These are phyloP conservation scores for Colinus virginianus DNA, from an alignment of 2,113 vertebrate species.

Conservation along the genomic window DNA sequence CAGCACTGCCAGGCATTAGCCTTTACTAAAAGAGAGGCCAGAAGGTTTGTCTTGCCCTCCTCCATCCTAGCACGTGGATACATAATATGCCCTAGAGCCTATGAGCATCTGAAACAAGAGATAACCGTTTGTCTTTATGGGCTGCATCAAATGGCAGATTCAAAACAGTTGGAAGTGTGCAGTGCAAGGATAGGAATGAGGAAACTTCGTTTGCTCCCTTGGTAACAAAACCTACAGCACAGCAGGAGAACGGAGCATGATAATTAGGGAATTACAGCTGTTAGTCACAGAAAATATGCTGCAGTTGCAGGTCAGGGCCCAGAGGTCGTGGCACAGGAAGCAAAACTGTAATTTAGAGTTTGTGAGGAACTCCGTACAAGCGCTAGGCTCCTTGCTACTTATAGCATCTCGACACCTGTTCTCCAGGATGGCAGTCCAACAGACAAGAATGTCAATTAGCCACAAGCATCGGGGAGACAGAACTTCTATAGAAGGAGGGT, in stretches of 20 bases:
- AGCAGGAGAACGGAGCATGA: conserved; percentile 81
- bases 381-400: conserved; percentile 47
- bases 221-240: conserved; percentile 79
- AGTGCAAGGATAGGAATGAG: conserved; percentile 15
- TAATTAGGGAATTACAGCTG: conserved; percentile 81
- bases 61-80: background rate
- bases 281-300: conserved; percentile 82
- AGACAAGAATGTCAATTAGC: conserved; percentile 70
- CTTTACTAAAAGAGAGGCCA: background rate
- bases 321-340: conserved; percentile 80
- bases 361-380: conserved; percentile 60
- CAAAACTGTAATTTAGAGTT: conserved; percentile 83
- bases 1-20: background rate
- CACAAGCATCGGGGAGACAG: background rate
- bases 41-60: background rate
- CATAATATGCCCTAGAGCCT: background rate
- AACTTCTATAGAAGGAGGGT: background rate
- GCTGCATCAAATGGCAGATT: conserved; percentile 67
- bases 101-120: conserved; percentile 33
- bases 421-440: conserved; percentile 46
- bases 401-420: conserved; percentile 74
- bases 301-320: conserved; percentile 79
- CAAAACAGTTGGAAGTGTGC: conserved; percentile 50
- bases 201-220: conserved; percentile 67
- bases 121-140: conserved; percentile 46